Base-by-base conservation (phyloP, 2,888 invertebrate genomes). In the Iselma pallidipennis region DNA sequence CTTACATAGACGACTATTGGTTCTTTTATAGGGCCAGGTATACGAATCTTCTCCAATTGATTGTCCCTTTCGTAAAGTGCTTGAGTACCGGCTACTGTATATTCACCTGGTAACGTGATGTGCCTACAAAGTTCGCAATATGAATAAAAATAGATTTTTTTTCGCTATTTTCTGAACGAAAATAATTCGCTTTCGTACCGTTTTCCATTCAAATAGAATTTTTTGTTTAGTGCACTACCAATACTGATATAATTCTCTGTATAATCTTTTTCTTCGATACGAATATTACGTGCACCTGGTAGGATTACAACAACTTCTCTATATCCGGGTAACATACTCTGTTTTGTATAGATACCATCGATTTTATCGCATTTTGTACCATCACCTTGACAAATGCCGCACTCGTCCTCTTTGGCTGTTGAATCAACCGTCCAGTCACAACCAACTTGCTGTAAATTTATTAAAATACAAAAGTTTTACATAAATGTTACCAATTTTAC, bases 341-440 rank as follows among this genome's bases (percentile, higher is more conserved):
- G 82, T 67, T 83, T 82, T 42, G 77, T 82, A 75, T 85, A 89
- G 61, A 83, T 76, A 12, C 86, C 87, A 65, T 86, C 84, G 59
- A 88, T 87, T 26, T 89, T 90, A 73, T 89, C 88, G 79, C 95
- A 95, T 63, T 88, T 89, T 14, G 90, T 89, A 9, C 94, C 93
- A 76, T 90, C 89, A 4, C 95, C 95, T 71, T 91, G 91, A 77
- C 95, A 95, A 54, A 93, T 85, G 5, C 95, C 95, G 78, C 95
- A 95, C 50, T 88, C 86, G 81, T 95, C 95, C 75, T 94, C 94
- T 71, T 88, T 86, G 28, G 89, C 86, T 55, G 86, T 86, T 0
- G 94, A 94, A 76, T 91, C 91, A 51, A 95, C 89, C 56, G 87
- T 82, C 94, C 94, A 95, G 82, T 95, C 95, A 82, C 95, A 95